Evolutionary conservation across 2,888 invertebrate species (phyloP), one percentile per base, ranked within the genome.

Genomic region (Tyria jacobaeae): DNA sequence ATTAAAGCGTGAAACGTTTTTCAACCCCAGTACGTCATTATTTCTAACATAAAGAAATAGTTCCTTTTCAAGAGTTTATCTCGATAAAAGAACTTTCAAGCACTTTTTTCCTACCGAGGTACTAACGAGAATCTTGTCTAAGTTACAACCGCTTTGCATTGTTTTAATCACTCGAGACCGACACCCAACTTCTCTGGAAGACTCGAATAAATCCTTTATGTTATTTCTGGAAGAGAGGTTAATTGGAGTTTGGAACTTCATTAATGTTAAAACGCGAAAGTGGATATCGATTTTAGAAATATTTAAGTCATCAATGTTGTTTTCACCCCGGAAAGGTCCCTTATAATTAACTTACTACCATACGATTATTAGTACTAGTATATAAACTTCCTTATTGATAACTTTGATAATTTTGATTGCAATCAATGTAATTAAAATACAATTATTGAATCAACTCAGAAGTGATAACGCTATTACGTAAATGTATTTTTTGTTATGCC

Each of bases 61-160:
- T 64, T 63, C 35, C 49, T 69, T 68, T 66, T 24, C 34, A 34
- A 31, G 25, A 66, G 62, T 73, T 72, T 67, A 62, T 58, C 25
- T 7, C 44, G 56, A 37, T 55, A 62, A 72, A 71, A 56, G 49
- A 53, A 51, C 53, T 62, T 44, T 47, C 31, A 57, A 69, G 55
- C 57, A 59, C 73, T 59, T 73, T 76, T 49, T 73, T 73, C 60
- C 47, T 53, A 59, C 41, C 21, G 39, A 58, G 53, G 62, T 73
- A 70, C 66, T 73, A 76, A 76, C 64, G 70, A 66, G 53, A 49
- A 35, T 21, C 66, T 73, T 66, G 64, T 70, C 70, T 66, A 65
- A 74, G 65, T 74, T 73, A 62, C 60, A 70, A 68, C 65, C 63
- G 71, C 63, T 73, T 68, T 61, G 70, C 76, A 70, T 76, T 74